Conservation (phyloP, 2,113 vertebrate genomes). For the Atractosteus spatula region DNA sequence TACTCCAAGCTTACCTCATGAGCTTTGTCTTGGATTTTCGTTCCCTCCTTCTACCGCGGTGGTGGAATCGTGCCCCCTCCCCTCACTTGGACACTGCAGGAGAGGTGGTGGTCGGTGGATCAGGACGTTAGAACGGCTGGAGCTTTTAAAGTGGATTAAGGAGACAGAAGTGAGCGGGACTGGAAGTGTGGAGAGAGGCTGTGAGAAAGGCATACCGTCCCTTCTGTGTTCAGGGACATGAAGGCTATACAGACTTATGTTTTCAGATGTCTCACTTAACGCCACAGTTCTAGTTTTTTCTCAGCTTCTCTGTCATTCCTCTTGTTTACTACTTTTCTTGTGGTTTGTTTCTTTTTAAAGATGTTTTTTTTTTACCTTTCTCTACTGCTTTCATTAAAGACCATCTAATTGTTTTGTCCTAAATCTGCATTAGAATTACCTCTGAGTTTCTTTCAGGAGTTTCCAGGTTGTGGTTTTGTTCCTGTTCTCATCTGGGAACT, state of each 20-base stretch:
- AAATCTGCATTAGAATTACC: constrained; percentile 28
- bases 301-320: no score
- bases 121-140: constrained; percentile 11
- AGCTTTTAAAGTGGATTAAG: constrained; percentile 21
- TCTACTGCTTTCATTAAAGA: constrained; percentile 21
- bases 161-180: neutral
- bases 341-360: neutral
- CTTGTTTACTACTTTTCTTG: no score
- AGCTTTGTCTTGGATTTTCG: constrained; percentile 26
- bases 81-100: neutral
- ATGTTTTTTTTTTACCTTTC: constrained; percentile 21
- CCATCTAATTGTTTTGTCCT: constrained; percentile 33
- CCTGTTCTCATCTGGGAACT: constrained; percentile 14
- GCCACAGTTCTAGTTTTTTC: no score
- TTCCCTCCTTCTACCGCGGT: constrained; percentile 29
- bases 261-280: no score
- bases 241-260: no score
- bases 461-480: constrained; percentile 20
- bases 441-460: constrained; percentile 29
- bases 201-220: neutral
- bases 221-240: no score
- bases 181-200: neutral
- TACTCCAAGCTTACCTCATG: constrained; percentile 94
- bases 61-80: neutral
- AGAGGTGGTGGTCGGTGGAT: constrained; percentile 5